These are phyloP conservation scores for Penaeus monodon DNA, from an alignment of 2,888 invertebrate species.

Conservation along the genomic window DNA sequence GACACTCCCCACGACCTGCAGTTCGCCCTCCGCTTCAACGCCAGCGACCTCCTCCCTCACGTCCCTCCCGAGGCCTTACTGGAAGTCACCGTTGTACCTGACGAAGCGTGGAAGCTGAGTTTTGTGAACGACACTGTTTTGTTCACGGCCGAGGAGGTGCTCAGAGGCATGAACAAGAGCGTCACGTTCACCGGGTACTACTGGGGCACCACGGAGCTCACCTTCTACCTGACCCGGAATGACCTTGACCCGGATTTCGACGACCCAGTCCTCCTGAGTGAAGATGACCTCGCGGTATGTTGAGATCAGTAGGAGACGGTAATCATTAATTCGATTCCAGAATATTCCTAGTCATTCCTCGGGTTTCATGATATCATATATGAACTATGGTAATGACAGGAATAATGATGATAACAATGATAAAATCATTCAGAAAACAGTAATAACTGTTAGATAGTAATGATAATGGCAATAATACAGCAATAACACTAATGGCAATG, in stretches of 20 bases:
- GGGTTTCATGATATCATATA: too few relatives aligned
- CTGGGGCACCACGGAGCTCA: constrained; percentile 47
- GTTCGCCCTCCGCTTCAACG: constrained; percentile 29
- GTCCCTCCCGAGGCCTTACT: constrained; percentile 1
- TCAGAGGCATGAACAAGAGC: constrained; percentile 33
- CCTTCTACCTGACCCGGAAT: constrained; percentile 46
- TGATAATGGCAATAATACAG: too few relatives aligned
- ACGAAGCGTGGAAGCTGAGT: constrained; percentile 38
- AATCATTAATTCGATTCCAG: neutral
- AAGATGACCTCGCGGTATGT: constrained; percentile 36
- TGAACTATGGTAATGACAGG: too few relatives aligned
- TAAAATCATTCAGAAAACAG: too few relatives aligned
- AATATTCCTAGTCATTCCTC: too few relatives aligned
- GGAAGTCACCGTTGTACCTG: constrained; percentile 35
- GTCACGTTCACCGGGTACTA: constrained; percentile 47
- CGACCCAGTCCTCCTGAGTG: constrained; percentile 23
- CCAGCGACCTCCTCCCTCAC: neutral
- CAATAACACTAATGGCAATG: too few relatives aligned
- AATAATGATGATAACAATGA: too few relatives aligned
- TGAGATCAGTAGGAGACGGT: neutral
- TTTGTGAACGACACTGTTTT: constrained; percentile 26
- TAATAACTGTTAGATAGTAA: too few relatives aligned
- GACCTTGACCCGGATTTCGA: constrained; percentile 10
- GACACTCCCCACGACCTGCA: constrained; percentile 26
- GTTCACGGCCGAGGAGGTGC: constrained; percentile 40